phyloP scores from a whole-genome alignment of 2,113 vertebrate species.

The Neoarius graeffei region DNA sequence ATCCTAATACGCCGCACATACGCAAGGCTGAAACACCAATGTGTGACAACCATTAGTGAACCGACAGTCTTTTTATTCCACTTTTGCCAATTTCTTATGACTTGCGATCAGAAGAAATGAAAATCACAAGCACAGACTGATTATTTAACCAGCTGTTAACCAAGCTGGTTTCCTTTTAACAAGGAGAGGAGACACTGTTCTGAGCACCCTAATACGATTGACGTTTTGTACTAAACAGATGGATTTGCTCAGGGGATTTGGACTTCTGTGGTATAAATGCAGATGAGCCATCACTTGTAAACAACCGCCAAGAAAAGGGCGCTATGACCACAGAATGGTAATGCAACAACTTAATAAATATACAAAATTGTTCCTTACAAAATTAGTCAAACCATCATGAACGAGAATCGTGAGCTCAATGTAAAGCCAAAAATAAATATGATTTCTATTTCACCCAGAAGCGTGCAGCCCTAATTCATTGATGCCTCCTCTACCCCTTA shows the following conservation, averaged over 20 bases:
- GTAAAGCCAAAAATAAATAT: not conserved
- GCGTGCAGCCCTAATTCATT: not conserved
- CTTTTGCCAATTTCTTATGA: not conserved
- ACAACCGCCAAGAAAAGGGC: not conserved
- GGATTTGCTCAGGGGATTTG: no score
- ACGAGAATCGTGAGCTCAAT: not conserved
- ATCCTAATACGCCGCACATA: no score
- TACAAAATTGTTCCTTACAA: not conserved
- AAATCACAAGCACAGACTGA: not conserved
- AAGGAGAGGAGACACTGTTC: not conserved
- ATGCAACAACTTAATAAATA: not conserved
- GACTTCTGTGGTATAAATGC: not conserved
- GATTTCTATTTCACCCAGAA: not conserved
- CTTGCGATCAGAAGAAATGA: not conserved
- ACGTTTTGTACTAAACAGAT: not conserved
- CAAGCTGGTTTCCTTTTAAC: not conserved
- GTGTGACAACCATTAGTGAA: not conserved
- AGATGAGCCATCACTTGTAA: not conserved
- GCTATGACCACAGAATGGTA: no score
- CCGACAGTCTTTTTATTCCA: not conserved
- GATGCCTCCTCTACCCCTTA: not conserved
- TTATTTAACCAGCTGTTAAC: not conserved
- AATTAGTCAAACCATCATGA: not conserved
- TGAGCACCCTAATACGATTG: not conserved
- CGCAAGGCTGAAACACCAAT: no score